Evolutionary conservation across 2,888 invertebrate genomes (phyloP), one percentile per base, ranked within the genome.

Genomic region (Diaperis boleti): DNA sequence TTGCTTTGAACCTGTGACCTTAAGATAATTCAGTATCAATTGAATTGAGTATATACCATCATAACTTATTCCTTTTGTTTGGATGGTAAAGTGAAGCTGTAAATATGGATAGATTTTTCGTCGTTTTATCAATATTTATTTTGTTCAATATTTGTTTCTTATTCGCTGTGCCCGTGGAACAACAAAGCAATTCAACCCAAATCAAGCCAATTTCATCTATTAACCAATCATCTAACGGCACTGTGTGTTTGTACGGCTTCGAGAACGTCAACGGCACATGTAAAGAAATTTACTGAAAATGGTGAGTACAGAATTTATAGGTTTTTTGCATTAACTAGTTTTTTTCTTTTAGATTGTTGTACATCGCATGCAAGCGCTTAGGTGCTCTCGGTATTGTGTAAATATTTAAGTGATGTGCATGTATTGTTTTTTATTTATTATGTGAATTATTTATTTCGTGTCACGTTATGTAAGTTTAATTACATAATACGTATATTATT

Each of bases 201-300:
- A 42, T 50, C 41, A 41, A 39, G 42, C 26, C 50, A 13, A 29
- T 54, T 39, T 39, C 62, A 56, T 14, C 49, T 15, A 57, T 44
- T 49, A 50, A 45, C 45, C 44, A 44, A 35, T 45, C 60, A 26
- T 29, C 60, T 13, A 62, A 41, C 20, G 44, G 65, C 33, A 66
- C 61, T 7, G 17, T 62, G 31, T 71, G 71, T 52, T 44, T 71
- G 41, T 71, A 70, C 52, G 71, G 71, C 18, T 71, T 71, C 54
- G 71, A 71, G 52, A 49, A 52, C 13, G 67, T 69, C 52, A 71
- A 71, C 56, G 70, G 69, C 20, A 65, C 64, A 6, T 71, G 71
- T 55, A 69, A 55, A 52, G 71, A 71, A 29, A 71, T 71, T 65
- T 71, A 67, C 49, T 67, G 62, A 67, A 49, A 57, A 45, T 56